Percentiles rank a stretch among this genome's conserved stretches.
phyloP scores from a whole-genome alignment of 2,113 vertebrate species.

The Cebus imitator region DNA sequence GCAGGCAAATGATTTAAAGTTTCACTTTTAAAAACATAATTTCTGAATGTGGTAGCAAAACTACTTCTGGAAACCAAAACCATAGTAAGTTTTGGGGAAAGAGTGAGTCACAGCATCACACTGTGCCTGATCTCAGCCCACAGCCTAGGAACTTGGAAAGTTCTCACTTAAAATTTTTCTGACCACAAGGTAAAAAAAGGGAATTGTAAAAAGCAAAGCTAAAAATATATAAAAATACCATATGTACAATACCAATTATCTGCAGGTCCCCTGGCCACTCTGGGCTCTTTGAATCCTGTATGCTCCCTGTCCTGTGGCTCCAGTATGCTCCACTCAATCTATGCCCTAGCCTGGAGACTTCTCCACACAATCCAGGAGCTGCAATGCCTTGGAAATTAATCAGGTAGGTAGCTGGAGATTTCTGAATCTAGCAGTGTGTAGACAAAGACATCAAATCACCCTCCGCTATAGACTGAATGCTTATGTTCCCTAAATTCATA shows the following conservation, averaged over 20 bases:
- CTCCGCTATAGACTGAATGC: not conserved
- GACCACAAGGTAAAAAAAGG: not conserved
- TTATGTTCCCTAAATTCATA: not conserved
- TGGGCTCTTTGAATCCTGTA: not conserved
- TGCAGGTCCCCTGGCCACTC: not conserved
- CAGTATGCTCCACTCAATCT: not conserved
- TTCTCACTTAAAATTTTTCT: not conserved
- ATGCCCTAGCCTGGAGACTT: not conserved
- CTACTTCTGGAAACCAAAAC: not conserved
- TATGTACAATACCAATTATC: not conserved
- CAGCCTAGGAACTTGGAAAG: not conserved
- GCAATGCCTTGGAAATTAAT: not conserved
- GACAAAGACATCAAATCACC: not conserved
- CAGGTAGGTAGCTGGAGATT: not conserved
- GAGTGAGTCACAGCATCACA: not conserved
- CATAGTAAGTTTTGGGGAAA: not conserved
- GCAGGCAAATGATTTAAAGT: not conserved
- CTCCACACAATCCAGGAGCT: rapidly evolving
- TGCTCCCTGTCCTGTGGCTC: not conserved
- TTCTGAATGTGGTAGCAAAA: not conserved
- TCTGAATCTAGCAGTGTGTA: rapidly evolving
- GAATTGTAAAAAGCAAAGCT: not conserved
- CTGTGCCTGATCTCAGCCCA: not conserved
- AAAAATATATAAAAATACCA: not conserved
- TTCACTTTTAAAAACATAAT: slow-evolving; percentile 36